A percentile compares a stretch with the other conserved stretches of the same genome.
Conservation (phyloP, 2,888 invertebrate genomes). For the Crepidodera aurea region DNA sequence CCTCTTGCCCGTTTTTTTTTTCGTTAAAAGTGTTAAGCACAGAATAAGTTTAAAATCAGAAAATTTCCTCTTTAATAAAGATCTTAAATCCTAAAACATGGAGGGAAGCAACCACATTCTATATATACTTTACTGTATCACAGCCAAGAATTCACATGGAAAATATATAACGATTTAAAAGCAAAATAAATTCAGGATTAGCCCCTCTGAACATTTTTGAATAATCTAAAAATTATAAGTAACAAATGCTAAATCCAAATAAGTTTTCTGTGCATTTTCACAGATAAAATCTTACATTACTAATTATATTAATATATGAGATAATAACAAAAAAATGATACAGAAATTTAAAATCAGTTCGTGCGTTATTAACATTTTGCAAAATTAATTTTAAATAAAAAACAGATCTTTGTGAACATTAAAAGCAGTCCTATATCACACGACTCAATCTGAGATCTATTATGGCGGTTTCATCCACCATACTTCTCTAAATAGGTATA, state of each 20-base stretch:
- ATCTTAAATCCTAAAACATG: constrained; percentile 50
- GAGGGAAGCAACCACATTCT: constrained; percentile 60
- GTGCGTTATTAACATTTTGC: constrained; percentile 46
- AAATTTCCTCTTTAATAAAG: constrained; percentile 43
- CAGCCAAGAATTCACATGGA: constrained; percentile 63
- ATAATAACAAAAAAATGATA: constrained; percentile 10
- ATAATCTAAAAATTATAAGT: constrained; percentile 45
- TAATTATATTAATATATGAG: neutral
- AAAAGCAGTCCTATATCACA: constrained; percentile 63
- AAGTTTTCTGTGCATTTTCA: constrained; percentile 24
- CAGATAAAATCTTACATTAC: neutral
- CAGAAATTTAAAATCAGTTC: constrained; percentile 48
- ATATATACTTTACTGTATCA: constrained; percentile 62
- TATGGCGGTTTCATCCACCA: constrained; percentile 44
- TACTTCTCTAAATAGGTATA: constrained; percentile 45
- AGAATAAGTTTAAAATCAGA: constrained; percentile 54
- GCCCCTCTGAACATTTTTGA: neutral
- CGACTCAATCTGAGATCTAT: constrained; percentile 60
- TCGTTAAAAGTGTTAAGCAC: constrained; percentile 46
- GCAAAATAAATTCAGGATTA: neutral
- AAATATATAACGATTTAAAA: constrained; percentile 49
- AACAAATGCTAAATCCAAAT: constrained; percentile 52
- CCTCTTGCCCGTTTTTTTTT: neutral
- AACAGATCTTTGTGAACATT: constrained; percentile 61
- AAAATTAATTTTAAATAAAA: constrained; percentile 53